Evolutionary conservation across 2,888 invertebrate genomes (phyloP).

Genomic region (Latrodectus hesperus): DNA sequence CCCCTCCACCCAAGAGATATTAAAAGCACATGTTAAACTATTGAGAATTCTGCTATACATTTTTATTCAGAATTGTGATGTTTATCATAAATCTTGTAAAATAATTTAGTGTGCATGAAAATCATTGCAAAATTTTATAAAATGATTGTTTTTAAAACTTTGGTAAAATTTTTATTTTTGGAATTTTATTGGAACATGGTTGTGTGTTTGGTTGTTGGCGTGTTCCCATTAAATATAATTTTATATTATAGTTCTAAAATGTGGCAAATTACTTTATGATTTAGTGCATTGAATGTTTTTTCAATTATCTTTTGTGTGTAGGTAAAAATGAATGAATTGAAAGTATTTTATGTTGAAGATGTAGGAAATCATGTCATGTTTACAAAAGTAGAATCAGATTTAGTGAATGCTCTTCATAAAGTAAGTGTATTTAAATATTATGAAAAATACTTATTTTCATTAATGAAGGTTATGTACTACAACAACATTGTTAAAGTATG

Average conservation of each 20-base stretch:
- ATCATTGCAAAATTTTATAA: too few relatives aligned
- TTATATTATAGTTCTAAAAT: too few relatives aligned
- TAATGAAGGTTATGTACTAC: neutral
- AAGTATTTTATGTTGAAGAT: conserved; percentile 70
- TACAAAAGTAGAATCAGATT: conserved; percentile 84
- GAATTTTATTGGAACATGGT: neutral
- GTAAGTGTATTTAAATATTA: conserved; percentile 71
- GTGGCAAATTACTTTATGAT: too few relatives aligned
- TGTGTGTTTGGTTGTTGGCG: neutral
- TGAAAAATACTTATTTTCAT: neutral
- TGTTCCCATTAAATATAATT: neutral
- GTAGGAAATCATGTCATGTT: conserved; percentile 82
- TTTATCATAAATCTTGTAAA: too few relatives aligned
- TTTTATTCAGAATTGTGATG: too few relatives aligned
- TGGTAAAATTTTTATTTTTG: neutral
- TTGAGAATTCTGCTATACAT: too few relatives aligned
- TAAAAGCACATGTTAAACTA: too few relatives aligned
- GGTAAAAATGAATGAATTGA: conserved; percentile 69
- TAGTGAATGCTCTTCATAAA: conserved; percentile 81
- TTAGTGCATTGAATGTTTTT: neutral
- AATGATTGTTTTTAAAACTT: neutral
- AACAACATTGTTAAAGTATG: neutral
- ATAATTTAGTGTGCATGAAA: too few relatives aligned
- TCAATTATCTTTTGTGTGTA: neutral
- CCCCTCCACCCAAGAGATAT: too few relatives aligned